Evolutionary conservation across 92 coral and sea anemone species (phyloP), one percentile per base, ranked within the genome.

Genomic region (Heliopora coerulea): DNA sequence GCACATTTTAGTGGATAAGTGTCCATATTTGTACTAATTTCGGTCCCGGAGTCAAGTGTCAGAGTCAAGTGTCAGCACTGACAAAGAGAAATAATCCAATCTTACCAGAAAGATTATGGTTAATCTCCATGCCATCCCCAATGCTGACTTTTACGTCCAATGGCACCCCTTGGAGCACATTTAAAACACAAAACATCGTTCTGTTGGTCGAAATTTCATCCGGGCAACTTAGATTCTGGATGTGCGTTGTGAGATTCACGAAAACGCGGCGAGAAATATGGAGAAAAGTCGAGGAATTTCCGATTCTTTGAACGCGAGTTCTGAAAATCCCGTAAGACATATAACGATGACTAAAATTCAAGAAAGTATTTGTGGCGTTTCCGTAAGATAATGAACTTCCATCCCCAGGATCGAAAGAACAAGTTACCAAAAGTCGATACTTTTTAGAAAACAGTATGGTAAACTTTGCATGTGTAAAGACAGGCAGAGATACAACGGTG

Each of bases 381-480:
- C 19, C 42, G 28, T 29, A 52, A 27, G 39, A 26, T n/a, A 28
- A 34, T 10, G 60, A 31, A n/a, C 31, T 52, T 49, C 34, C 39
- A 49, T 69, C 76, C 3, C 62, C 76, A 4, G 76, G 57, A 26
- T 30, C 56, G 21, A 69, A 69, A 12, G 59, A 42, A 19, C 62
- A 69, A 28, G 30, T 23, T 27, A 26, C 11, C 29, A 10, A 27
- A 0, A 44, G 58, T 24, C 24, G 24, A 28, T 50, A 46, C 17
- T 14, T 14, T 17, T 67, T 49, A 21, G 56, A 29, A 26, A 52
- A 17, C 61, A 12, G 9, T 28, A 49, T 30, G 29, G 62, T 69
- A 46, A 46, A 69, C 19, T 69, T 54, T 10, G 62, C 39, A 29
- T 3, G 24, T 69, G 76, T 34, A 21, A 69, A 69, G 2, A 52